Base-by-base conservation (phyloP, 2,888 invertebrate species). In the Pachycephus smyrnensis region DNA sequence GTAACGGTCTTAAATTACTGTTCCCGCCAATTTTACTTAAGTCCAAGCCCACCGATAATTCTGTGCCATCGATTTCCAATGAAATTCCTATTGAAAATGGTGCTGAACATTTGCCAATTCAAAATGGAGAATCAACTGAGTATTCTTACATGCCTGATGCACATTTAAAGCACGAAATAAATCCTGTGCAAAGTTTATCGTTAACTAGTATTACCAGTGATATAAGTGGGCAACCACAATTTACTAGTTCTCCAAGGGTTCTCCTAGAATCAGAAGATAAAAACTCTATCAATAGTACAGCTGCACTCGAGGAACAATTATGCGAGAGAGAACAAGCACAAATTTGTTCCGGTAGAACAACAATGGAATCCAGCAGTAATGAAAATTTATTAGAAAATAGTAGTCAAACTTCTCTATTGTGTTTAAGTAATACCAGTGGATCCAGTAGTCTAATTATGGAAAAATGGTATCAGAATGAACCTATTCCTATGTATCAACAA, bases 191-290 rank as follows among this genome's bases (percentile, higher is more conserved):
- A 15, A 79, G 73, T 73, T 76, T 75, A 73, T 78, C 76, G 11
- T 11, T 78, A 4, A 68, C 31, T 37, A 80, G 76, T 75, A 76
- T 55, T 12, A 75, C 71, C 31, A 76, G 75, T 73, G 79, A 31
- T 32, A 76, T 79, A 32, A 79, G 84, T 74, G 77, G 73, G 75
- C 36, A 74, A 31, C 88, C 88, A 36, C 81, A 83, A 69, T 86
- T 81, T 33, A 86, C 87, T 69, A 88, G 88, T 80, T 88, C 88
- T 12, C 88, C 88, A 73, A 69, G 33, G 23, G 55, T 55, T 23
- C 55, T 55, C 23, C 55, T 55, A 55, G 23, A 23, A 55, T 23
- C 55, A 55, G 55, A 55, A 55, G 55, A 55, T 55, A 55, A 55
- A 23, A 23, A 23, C 9, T 15, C 55, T 55, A 23, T 23, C 4